A percentile compares a stretch with the other conserved stretches of the same genome.
phyloP scores from a whole-genome alignment of 2,797 vertebrate genomes.

The Heliangelus exortis region DNA sequence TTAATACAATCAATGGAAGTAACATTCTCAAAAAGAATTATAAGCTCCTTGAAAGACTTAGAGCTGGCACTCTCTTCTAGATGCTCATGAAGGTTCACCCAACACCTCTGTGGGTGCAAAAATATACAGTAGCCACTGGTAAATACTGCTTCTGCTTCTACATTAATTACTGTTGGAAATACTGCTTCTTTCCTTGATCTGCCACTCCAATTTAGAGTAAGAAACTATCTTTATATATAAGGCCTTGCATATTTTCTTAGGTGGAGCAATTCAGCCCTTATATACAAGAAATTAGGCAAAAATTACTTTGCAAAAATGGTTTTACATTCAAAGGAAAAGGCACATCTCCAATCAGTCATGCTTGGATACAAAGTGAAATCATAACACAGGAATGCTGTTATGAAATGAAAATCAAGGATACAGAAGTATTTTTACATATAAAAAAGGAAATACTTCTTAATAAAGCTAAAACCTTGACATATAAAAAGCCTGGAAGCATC shows the following conservation, averaged over 20 bases:
- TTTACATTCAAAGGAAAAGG: conserved; percentile 25
- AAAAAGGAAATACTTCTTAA: not conserved
- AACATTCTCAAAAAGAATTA: not conserved
- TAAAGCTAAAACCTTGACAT: not conserved
- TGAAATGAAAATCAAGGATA: not conserved
- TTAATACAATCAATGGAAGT: not conserved
- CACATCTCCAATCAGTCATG: not conserved
- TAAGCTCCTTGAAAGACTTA: not conserved
- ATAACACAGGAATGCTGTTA: not conserved
- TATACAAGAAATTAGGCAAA: not conserved
- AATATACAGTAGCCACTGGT: not conserved
- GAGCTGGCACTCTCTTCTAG: not conserved
- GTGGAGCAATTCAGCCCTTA: not conserved
- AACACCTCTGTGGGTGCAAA: not conserved
- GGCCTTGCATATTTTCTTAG: not conserved
- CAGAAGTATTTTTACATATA: not conserved
- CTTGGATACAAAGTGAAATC: not conserved
- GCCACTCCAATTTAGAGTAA: not conserved
- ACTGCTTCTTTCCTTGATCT: conserved; percentile 10
- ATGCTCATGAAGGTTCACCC: not conserved
- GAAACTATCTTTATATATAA: not conserved
- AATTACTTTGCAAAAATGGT: not conserved
- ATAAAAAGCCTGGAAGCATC: not conserved
- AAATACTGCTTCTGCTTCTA: not conserved
- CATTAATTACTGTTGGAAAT: not conserved